phyloP scores from a whole-genome alignment of 2,113 vertebrate species.

The Entomyzon cyanotis region DNA sequence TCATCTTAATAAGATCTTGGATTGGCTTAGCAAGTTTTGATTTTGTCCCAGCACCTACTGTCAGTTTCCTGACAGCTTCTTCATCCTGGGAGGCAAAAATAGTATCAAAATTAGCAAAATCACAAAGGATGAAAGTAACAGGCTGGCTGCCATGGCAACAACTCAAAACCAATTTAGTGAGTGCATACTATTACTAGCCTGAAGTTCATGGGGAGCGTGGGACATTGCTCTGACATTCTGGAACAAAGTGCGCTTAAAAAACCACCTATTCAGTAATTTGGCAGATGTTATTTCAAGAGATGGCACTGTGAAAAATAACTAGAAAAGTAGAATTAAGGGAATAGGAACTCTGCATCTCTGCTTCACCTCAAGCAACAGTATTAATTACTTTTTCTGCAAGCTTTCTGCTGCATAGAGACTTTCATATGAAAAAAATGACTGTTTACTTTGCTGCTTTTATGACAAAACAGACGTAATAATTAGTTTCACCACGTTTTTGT shows the following conservation, averaged over 20 bases:
- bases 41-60: slow-evolving; percentile 85
- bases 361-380: background rate
- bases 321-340: background rate
- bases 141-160: slow-evolving; percentile 23
- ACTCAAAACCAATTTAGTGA: background rate
- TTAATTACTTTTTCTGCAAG: background rate
- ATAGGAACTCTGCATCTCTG: background rate
- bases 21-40: slow-evolving; percentile 88
- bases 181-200: background rate
- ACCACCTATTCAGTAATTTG: background rate
- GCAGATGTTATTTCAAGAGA: background rate
- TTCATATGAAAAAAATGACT: background rate
- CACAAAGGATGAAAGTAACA: slow-evolving; percentile 28
- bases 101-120: slow-evolving; percentile 50
- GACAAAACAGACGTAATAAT: background rate
- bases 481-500: background rate
- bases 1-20: slow-evolving; percentile 93
- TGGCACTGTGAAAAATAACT: background rate
- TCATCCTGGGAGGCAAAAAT: slow-evolving; percentile 83
- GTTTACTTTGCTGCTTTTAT: background rate
- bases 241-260: background rate
- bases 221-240: background rate
- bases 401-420: background rate
- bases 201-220: slow-evolving; percentile 6
- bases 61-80: slow-evolving; percentile 92